These are phyloP conservation scores for Elachura formosa DNA, from an alignment of 2,113 vertebrate species.

Conservation along the genomic window DNA sequence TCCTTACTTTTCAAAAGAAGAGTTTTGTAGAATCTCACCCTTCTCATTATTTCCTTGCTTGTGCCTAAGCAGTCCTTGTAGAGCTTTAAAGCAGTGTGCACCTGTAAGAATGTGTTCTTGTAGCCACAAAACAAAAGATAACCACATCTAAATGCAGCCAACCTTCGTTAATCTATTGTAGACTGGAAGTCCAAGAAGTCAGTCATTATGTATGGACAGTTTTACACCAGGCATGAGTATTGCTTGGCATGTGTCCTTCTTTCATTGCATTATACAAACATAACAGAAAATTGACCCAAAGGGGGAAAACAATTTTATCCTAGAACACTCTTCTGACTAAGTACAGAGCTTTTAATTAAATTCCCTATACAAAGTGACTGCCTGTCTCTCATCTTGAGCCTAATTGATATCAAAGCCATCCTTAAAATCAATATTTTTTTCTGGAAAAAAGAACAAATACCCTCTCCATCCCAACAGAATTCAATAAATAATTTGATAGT, in stretches of 20 bases:
- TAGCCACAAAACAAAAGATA: not conserved
- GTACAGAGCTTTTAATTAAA: slow-evolving; percentile 68
- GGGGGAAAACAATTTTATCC: slow-evolving; percentile 65
- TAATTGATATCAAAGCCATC: slow-evolving; percentile 68
- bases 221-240: slow-evolving; percentile 44
- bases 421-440: slow-evolving; percentile 67
- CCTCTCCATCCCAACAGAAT: slow-evolving; percentile 53
- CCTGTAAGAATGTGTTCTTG: not conserved
- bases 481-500: slow-evolving; percentile 66
- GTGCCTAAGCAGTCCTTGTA: not conserved
- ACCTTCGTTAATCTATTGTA: not conserved
- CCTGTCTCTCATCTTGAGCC: slow-evolving; percentile 62
- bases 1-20: not conserved
- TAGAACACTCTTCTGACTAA: slow-evolving; percentile 61
- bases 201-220: slow-evolving; percentile 27
- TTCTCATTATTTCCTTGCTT: not conserved
- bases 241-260: slow-evolving; percentile 52
- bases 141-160: not conserved
- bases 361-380: slow-evolving; percentile 63
- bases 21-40: not conserved
- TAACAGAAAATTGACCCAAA: slow-evolving; percentile 67
- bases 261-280: slow-evolving; percentile 69
- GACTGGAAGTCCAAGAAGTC: not conserved
- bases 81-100: not conserved
- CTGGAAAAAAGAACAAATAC: slow-evolving; percentile 48